Conservation (phyloP, 2,797 vertebrate genomes). For the Enteromius radiatus region DNA sequence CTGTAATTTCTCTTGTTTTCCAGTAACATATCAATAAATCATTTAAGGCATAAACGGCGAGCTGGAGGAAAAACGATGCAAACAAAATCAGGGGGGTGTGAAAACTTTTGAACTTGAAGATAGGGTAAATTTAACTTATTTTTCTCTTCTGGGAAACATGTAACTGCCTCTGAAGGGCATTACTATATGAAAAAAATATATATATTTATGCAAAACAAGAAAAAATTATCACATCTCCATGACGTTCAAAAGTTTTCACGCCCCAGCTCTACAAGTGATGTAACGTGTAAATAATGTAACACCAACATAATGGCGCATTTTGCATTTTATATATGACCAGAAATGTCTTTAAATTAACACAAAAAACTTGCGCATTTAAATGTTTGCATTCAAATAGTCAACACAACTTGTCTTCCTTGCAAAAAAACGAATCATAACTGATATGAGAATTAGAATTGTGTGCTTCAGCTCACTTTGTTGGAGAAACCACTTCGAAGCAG, state of each 20-base stretch:
- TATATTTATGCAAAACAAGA: too few species aligned
- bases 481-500: conserved; percentile 98
- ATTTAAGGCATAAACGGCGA: not conserved
- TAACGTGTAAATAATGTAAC: not conserved
- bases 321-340: not conserved
- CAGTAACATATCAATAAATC: not conserved
- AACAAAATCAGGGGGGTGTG: too few species aligned
- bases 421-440: not conserved
- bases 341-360: not conserved
- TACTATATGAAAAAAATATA: not conserved
- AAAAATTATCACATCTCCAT: too few species aligned
- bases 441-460: not conserved
- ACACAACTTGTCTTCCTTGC: not conserved
- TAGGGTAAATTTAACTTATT: not conserved
- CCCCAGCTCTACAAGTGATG: not conserved
- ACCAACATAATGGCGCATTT: not conserved
- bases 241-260: too few species aligned
- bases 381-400: not conserved
- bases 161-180: not conserved
- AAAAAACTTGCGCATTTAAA: not conserved
- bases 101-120: not conserved
- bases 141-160: too few species aligned
- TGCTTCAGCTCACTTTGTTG: conserved; percentile 89
- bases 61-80: too few species aligned
- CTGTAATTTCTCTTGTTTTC: not conserved